These are phyloP conservation scores for Xenopus borealis DNA, from an alignment of 2,113 vertebrate genomes.

Conservation along the genomic window DNA sequence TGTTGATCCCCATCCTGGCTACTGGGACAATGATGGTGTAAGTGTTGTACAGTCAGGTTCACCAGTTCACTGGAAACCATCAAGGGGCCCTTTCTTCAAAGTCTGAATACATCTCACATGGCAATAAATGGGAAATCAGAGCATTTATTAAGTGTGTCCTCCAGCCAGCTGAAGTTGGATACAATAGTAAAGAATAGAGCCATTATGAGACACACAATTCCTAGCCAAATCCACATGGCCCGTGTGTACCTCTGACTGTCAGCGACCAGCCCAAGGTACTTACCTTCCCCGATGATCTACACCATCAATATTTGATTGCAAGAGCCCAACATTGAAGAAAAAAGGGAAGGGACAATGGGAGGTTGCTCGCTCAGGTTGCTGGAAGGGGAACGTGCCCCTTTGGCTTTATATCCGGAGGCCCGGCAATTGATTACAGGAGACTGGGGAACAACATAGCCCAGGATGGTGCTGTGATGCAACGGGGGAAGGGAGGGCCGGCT, in stretches of 20 bases:
- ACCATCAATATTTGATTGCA: slow-evolving; percentile 58
- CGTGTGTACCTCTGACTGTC: slow-evolving; percentile 1
- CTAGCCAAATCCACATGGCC: slow-evolving; percentile 12
- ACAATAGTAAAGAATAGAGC: slow-evolving; percentile 3
- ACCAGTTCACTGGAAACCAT: no score
- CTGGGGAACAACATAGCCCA: slow-evolving; percentile 17
- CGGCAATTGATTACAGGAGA: slow-evolving; percentile 19
- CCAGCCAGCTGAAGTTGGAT: no score
- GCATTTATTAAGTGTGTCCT: no score
- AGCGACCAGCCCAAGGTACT: slow-evolving; percentile 42
- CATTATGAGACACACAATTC: slow-evolving; percentile 21
- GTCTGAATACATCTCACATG: no score
- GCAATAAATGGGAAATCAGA: no score
- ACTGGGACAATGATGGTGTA: no score
- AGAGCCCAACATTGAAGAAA: slow-evolving; percentile 16
- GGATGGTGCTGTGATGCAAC: slow-evolving; percentile 27
- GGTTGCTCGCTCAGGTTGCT: slow-evolving; percentile 5
- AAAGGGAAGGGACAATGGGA: neutral
- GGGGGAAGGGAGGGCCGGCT: slow-evolving; percentile 36
- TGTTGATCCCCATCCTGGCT: no score
- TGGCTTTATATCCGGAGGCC: slow-evolving; percentile 36
- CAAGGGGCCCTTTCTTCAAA: no score
- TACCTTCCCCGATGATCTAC: slow-evolving; percentile 62
- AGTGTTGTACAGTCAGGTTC: no score
- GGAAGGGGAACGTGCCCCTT: neutral